Evolutionary conservation across 2,888 invertebrate species (phyloP).

Genomic region (Torymus auratus): DNA sequence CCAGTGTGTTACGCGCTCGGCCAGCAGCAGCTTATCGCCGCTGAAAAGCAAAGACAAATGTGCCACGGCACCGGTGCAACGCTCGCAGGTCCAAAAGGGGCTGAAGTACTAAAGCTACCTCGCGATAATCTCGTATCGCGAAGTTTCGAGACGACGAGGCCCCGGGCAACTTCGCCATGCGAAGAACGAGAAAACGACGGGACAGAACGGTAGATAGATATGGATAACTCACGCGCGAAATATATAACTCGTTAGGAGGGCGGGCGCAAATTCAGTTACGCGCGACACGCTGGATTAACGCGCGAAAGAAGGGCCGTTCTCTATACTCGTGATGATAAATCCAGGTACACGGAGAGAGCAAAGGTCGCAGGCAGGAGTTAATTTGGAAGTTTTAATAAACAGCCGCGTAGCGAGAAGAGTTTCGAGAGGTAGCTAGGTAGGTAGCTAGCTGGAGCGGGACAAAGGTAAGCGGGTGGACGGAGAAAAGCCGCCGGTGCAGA

Average conservation of each 20-base stretch:
- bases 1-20: too few relatives aligned
- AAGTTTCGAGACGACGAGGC: slow-evolving; percentile 60
- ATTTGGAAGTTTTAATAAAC: slow-evolving; percentile 71
- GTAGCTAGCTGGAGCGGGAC: neutral
- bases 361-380: slow-evolving; percentile 62
- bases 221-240: too few relatives aligned
- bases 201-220: neutral
- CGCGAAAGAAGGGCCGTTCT: too few relatives aligned
- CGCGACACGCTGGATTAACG: too few relatives aligned
- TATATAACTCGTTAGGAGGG: too few relatives aligned
- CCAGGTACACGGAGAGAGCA: neutral
- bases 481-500: slow-evolving; percentile 6
- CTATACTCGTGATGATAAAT: too few relatives aligned
- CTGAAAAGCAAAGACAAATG: slow-evolving; percentile 37
- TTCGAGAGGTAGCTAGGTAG: too few relatives aligned
- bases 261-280: too few relatives aligned
- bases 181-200: neutral
- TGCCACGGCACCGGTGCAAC: neutral
- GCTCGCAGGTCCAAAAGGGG: slow-evolving; percentile 1
- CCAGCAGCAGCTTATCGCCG: slow-evolving; percentile 14
- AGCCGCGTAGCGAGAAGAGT: slow-evolving; percentile 52
- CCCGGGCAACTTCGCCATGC: neutral
- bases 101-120: slow-evolving; percentile 32
- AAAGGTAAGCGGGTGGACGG: slow-evolving; percentile 18
- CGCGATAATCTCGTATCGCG: slow-evolving; percentile 64